phyloP scores from a whole-genome alignment of 2,113 vertebrate species.

The Kobus ellipsiprymnus region DNA sequence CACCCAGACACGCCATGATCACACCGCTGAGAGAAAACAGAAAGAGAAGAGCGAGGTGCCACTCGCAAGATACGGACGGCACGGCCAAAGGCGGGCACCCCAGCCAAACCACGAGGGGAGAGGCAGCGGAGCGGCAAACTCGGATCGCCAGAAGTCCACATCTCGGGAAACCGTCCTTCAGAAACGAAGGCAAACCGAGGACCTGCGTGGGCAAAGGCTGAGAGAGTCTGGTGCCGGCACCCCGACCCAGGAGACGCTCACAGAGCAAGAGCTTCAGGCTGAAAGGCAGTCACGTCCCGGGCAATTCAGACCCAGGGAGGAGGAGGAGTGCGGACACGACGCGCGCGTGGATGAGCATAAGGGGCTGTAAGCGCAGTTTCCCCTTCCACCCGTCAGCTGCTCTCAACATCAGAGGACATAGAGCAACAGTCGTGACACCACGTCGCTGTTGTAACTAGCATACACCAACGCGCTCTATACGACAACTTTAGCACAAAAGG shows the following conservation, averaged over 20 bases:
- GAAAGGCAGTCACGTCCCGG: background rate
- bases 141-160: background rate
- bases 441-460: no score
- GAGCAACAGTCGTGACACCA: no score
- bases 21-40: background rate
- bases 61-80: accelerated
- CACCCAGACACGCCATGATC: background rate
- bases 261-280: background rate
- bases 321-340: background rate
- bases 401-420: background rate
- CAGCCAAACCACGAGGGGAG: no score
- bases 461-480: background rate
- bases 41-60: background rate
- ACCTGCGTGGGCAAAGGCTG: accelerated
- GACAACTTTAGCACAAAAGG: background rate
- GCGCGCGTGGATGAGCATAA: background rate
- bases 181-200: background rate
- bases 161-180: background rate
- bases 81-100: accelerated
- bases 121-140: background rate
- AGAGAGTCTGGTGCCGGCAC: background rate
- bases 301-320: background rate
- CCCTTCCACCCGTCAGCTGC: background rate
- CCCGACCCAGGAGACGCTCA: background rate
- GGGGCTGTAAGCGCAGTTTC: no score